A percentile compares a stretch with the other conserved stretches of the same genome.
phyloP scores from a whole-genome alignment of 1,140 invertebrate species.

The Lordiphosa collinella region DNA sequence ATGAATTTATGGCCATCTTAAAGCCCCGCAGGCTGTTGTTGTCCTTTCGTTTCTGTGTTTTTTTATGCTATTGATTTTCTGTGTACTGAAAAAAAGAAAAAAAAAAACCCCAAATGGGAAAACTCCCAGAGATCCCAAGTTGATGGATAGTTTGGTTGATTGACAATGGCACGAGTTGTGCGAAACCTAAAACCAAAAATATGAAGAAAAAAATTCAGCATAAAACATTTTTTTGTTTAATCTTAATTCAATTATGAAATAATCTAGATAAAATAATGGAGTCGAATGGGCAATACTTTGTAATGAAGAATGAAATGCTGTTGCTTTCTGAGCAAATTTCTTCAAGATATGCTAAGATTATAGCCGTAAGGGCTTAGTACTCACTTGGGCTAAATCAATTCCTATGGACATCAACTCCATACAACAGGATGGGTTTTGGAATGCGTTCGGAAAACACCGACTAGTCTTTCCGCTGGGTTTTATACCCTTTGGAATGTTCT shows the following conservation, averaged over 20 bases:
- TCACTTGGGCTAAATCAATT: too few relatives aligned
- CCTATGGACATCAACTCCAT: too few relatives aligned
- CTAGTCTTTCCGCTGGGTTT: too few relatives aligned
- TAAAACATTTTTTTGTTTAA: constrained; percentile 51
- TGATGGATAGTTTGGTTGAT: constrained; percentile 47
- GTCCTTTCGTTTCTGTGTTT: constrained; percentile 1
- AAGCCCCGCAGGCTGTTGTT: constrained; percentile 12
- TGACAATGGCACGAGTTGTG: constrained; percentile 19
- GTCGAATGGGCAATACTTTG: neutral
- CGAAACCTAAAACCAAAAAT: neutral
- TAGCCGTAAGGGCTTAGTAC: too few relatives aligned
- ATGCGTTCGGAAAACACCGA: too few relatives aligned
- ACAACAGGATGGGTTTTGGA: too few relatives aligned
- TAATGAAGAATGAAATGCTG: too few relatives aligned
- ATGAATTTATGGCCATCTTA: constrained; percentile 64
- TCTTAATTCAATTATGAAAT: constrained; percentile 70
- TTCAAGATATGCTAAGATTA: too few relatives aligned
- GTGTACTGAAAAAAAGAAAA: neutral
- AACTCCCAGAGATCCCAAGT: neutral
- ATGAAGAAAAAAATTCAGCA: constrained; percentile 15
- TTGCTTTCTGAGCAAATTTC: too few relatives aligned
- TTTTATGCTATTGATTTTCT: constrained; percentile 31
- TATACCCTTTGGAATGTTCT: too few relatives aligned
- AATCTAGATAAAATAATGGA: constrained; percentile 18
- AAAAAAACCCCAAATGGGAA: too few relatives aligned